Percentiles rank a stretch among this genome's conserved stretches.
Conservation (phyloP, 1,140 invertebrate genomes). For the Gyrodactylus bullatarudis region DNA sequence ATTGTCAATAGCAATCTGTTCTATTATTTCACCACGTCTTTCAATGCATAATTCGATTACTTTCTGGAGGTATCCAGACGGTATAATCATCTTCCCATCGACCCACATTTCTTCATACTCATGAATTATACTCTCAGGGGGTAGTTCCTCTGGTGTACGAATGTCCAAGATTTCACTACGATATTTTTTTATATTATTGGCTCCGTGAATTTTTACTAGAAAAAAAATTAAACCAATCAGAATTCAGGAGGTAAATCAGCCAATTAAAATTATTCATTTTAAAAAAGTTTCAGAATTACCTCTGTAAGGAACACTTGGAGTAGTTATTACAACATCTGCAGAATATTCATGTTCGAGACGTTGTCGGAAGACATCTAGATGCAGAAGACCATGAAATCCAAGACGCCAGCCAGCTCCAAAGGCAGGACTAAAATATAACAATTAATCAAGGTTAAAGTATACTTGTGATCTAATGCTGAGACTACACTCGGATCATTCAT, state of each 20-base stretch:
- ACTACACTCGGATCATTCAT: background rate
- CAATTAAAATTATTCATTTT: too few species aligned
- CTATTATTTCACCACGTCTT: background rate
- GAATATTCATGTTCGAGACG: constrained; percentile 64
- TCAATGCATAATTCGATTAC: background rate
- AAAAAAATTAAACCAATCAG: constrained; percentile 8
- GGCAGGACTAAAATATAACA: background rate
- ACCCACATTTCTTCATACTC: background rate
- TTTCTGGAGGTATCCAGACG: background rate
- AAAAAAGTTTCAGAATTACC: too few species aligned
- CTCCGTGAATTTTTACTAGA: constrained; percentile 31
- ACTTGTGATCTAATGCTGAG: background rate
- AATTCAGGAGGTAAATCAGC: too few species aligned
- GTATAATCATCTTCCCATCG: background rate
- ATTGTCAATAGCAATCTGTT: background rate
- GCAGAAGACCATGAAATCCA: constrained; percentile 63
- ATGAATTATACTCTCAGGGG: background rate
- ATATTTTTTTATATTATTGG: constrained; percentile 32
- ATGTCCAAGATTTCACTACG: constrained; percentile 33
- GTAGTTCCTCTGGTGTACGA: background rate
- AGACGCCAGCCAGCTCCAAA: constrained; percentile 10
- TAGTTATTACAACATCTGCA: constrained; percentile 50
- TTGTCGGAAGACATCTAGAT: constrained; percentile 78
- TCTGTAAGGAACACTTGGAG: constrained; percentile 72
- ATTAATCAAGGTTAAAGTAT: background rate